Evolutionary conservation across 2,888 invertebrate genomes (phyloP).

Genomic region (Neocrepidodera transversa): DNA sequence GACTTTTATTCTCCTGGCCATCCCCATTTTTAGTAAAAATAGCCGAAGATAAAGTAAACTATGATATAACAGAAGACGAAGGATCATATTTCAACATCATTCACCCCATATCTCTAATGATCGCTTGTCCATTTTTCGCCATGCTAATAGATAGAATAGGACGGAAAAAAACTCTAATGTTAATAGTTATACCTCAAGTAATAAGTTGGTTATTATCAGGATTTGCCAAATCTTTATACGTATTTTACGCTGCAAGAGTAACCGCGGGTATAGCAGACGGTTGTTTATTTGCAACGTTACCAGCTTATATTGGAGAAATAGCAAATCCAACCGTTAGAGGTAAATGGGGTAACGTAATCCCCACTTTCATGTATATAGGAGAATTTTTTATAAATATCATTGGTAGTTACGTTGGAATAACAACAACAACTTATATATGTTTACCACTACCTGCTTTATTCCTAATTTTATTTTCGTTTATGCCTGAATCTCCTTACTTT

Average conservation of each 20-base stretch:
- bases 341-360: constrained; percentile 48
- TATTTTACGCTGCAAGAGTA: constrained; percentile 49
- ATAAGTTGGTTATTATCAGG: constrained; percentile 44
- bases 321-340: constrained; percentile 49
- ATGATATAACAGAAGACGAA: constrained; percentile 50
- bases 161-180: constrained; percentile 47
- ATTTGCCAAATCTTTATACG: constrained; percentile 43
- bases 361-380: constrained; percentile 45
- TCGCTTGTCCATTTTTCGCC: constrained; percentile 45
- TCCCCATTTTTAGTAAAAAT: constrained; percentile 53
- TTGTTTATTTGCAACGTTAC: constrained; percentile 44
- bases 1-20: constrained; percentile 48
- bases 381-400: constrained; percentile 59
- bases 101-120: constrained; percentile 46
- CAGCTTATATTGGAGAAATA: constrained; percentile 51
- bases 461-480: constrained; percentile 63
- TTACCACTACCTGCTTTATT: constrained; percentile 66
- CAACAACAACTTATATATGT: constrained; percentile 64
- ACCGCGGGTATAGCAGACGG: constrained; percentile 47
- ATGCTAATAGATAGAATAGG: constrained; percentile 47
- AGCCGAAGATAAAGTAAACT: constrained; percentile 44
- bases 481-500: constrained; percentile 66
- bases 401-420: constrained; percentile 64
- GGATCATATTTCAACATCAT: constrained; percentile 53
- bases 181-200: constrained; percentile 47